Base-by-base conservation (phyloP, 30 jellyfish, hydroid and myxozoan species). In the Catostylus mosaicus region DNA sequence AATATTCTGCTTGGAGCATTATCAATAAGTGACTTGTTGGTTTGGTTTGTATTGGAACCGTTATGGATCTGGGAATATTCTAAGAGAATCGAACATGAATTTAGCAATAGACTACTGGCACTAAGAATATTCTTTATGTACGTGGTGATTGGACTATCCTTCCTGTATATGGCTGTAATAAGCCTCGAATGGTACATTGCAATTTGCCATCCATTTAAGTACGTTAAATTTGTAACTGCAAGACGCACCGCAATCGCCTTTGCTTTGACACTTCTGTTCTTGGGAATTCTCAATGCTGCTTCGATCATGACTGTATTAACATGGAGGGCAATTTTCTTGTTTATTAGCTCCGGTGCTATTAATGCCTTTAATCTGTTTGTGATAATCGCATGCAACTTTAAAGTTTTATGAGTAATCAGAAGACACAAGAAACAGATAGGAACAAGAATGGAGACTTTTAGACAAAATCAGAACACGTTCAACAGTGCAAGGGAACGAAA, bases 141-240 rank as follows among this genome's bases (percentile, higher is more conserved):
- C 12, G 5, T 50, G 2, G 31, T 66, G 3, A 47, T 31, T 47
- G 84, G 84, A 43, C 61, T 73, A 57, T 73, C 84, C 0, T 73
- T 50, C 24, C 67, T 32, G 82, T 70, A 23, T 37, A 27, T 70
- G 26, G 82, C 23, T n/a, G 6, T 70, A 1, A 50, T 70, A 38
- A 70, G 82, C 82, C 9, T 37, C 16, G 82, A 70, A 32, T 22
- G 82, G 34, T 70, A 70, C 24, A 26, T 26, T 23, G 82, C 82
- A 2, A 46, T 70, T 5, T 70, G 82, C 66, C 82, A 70, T 70
- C 82, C 82, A 32, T 70, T 33, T 67, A 14, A 32, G 48, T 70
- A 70, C 61, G 23, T 26, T n/a, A 32, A 29, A 54, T 19, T 19
- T 29, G 67, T 32, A 16, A 54, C 67, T n/a, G n/a, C n/a, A n/a